phyloP scores from a whole-genome alignment of 2,797 vertebrate genomes.

The Coracias cyanogaster region DNA sequence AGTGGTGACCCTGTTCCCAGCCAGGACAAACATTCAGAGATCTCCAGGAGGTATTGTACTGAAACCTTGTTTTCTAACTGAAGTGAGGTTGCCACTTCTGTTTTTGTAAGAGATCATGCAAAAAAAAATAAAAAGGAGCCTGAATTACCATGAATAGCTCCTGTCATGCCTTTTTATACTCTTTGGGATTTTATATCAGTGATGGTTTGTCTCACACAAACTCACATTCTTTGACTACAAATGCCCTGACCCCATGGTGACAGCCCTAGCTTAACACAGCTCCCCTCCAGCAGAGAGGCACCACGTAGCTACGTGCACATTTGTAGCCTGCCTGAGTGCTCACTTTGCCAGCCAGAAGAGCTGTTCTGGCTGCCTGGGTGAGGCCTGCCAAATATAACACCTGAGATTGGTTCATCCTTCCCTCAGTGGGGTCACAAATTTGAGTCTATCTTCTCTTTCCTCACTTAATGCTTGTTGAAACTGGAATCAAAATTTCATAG shows the following conservation, averaged over 20 bases:
- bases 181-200: background rate
- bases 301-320: rapidly evolving
- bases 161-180: background rate
- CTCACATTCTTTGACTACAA: background rate
- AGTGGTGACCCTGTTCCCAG: background rate
- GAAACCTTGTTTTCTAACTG: background rate
- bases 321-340: background rate
- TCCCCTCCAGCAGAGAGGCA: background rate
- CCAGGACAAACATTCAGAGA: background rate
- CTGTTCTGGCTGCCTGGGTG: background rate
- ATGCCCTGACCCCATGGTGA: background rate
- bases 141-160: background rate
- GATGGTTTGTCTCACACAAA: background rate
- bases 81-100: background rate
- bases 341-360: background rate
- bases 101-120: background rate
- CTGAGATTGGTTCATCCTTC: background rate
- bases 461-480: background rate
- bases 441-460: background rate
- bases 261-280: background rate
- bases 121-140: background rate
- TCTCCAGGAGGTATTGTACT: background rate
- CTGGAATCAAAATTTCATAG: background rate
- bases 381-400: conserved; percentile 14
- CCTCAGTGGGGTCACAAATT: conserved; percentile 1